Evolutionary conservation across 1,140 invertebrate genomes (phyloP), one percentile per base, ranked within the genome.

Genomic region (Macrostomum lignano): DNA sequence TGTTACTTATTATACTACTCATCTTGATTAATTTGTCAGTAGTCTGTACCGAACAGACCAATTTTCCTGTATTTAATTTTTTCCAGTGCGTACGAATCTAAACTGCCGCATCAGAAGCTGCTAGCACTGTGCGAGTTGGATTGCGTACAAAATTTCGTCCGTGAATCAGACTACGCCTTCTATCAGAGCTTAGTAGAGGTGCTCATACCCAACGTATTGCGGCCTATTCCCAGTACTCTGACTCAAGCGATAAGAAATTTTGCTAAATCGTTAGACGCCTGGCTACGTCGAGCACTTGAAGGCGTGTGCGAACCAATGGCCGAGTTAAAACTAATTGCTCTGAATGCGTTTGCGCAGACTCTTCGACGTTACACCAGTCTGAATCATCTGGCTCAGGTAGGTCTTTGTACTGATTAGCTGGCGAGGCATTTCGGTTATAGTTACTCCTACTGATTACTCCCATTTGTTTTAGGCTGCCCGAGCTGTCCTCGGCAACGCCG

Each of bases 321-420:
- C 25, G 21, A 43, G 20, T 41, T 21, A 1, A 40, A 67, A 57
- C 42, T 66, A 24, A 51, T 67, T 20, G 74, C 78, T 23, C 77
- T 88, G 7, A 72, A 72, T 42, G 78, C 86, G 21, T 75, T 94
- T 56, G 74, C 79, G 45, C 82, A 88, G 55, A 88, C 81, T 24
- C 56, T 96, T 45, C 64, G 82, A 22, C 68, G 86, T 31, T 94
- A 94, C 59, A 94, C 86, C 9, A 91, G 82, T 10, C 61, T 98
- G n/a, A 94, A 94, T 62, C 88, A 96, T 60, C 64, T 96, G 44
- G 84, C 88, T 31, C 74, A 79, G n/a, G n/a, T n/a, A n/a, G n/a
- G n/a, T n/a, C n/a, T n/a, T n/a, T n/a, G n/a, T n/a, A n/a, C n/a
- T n/a, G n/a, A n/a, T n/a, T n/a, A n/a, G n/a, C n/a, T n/a, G n/a